Evolutionary conservation across 2,888 invertebrate species (phyloP).

Genomic region (Biston stratarius): DNA sequence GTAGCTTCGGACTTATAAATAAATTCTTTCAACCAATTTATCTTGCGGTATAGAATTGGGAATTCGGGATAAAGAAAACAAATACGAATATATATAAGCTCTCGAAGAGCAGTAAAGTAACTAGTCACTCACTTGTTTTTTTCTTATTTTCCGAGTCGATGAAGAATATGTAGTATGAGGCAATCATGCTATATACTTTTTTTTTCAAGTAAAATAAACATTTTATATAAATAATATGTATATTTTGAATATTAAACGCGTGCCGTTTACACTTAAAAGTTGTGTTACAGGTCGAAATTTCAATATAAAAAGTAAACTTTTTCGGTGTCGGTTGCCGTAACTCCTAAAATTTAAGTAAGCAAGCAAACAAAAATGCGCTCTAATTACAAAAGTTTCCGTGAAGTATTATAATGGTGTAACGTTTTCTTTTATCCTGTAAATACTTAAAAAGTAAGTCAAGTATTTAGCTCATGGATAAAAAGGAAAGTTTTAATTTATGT

Average conservation of each 20-base stretch:
- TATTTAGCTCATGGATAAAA: slow-evolving; percentile 16
- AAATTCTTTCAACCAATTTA: slow-evolving; percentile 48
- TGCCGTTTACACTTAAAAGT: too few species aligned
- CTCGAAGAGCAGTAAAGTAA: slow-evolving; percentile 3
- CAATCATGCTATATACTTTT: background rate
- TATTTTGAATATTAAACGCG: too few species aligned
- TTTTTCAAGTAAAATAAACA: background rate
- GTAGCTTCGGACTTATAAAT: slow-evolving; percentile 51
- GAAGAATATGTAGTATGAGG: background rate
- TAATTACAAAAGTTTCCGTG: slow-evolving; percentile 9
- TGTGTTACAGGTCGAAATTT: too few species aligned
- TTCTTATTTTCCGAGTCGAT: slow-evolving; percentile 16
- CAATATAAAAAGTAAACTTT: background rate
- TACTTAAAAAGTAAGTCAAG: slow-evolving; percentile 12
- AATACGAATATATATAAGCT: slow-evolving; percentile 32
- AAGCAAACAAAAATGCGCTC: background rate
- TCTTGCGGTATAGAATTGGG: slow-evolving; percentile 43
- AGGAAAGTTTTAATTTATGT: slow-evolving; percentile 15
- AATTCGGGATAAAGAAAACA: slow-evolving; percentile 47
- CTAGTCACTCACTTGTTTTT: slow-evolving; percentile 7
- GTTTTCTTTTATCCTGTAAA: slow-evolving; percentile 14
- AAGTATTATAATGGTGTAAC: slow-evolving; percentile 12
- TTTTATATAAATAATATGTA: too few species aligned
- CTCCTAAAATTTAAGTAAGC: background rate
- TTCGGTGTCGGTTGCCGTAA: too few species aligned